phyloP scores from a whole-genome alignment of 2,797 vertebrate species.

The Ibycter americanus region DNA sequence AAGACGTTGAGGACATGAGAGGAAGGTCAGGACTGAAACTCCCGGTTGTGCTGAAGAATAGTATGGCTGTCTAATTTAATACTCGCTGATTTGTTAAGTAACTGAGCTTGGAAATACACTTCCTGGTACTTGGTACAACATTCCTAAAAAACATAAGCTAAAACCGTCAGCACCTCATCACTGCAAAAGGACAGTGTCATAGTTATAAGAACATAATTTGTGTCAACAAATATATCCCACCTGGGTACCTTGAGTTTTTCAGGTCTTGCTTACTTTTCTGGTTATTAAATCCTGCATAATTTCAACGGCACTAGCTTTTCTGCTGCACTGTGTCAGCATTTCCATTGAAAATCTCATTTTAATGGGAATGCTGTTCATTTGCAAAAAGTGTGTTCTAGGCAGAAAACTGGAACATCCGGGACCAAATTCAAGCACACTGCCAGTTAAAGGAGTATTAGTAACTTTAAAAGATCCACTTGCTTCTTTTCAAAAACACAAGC shows the following conservation, averaged over 20 bases:
- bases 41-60: background rate
- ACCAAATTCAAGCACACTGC: background rate
- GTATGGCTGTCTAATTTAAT: background rate
- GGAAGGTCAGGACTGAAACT: background rate
- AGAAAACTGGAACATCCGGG: background rate
- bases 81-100: background rate
- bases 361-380: constrained; percentile 15
- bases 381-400: constrained; percentile 43
- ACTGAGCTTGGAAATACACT: background rate
- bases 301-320: constrained; percentile 1
- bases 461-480: background rate
- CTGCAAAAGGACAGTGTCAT: background rate
- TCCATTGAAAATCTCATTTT: constrained; percentile 44
- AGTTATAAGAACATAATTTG: background rate
- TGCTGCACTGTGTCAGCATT: constrained; percentile 50
- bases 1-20: background rate
- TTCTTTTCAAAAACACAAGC: background rate
- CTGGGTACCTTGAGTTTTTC: background rate
- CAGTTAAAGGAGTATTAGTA: background rate
- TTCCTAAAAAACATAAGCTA: background rate
- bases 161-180: background rate
- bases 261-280: background rate
- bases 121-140: background rate
- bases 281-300: constrained; percentile 13
- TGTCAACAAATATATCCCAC: background rate